Evolutionary conservation across 2,888 invertebrate species (phyloP), one percentile per base, ranked within the genome.

Genomic region (Calephelis perditalis): DNA sequence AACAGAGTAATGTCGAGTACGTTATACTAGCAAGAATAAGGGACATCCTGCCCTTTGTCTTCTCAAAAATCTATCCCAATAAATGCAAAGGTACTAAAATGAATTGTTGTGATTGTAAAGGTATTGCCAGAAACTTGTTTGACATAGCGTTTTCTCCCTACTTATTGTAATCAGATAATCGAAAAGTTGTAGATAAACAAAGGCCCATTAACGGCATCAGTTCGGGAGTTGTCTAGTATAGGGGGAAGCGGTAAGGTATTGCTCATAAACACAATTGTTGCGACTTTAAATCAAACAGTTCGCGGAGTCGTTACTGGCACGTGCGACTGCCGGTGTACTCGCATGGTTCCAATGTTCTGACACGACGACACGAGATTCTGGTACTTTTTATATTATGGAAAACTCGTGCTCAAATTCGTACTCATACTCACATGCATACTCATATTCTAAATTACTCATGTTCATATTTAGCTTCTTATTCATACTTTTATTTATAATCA

Each of bases 271-370:
- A 87, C 86, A 86, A 86, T 86, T 85, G 87, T 85, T 81, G 81
- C 81, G 79, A 83, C 81, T 85, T 86, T 89, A 89, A 89, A 89
- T 89, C 89, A 89, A 88, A 89, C 86, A 81, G 83, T 84, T 85
- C 73, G 75, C 72, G 73, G 76, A 86, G 86, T 86, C 88, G 83
- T 89, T 89, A 87, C 70, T 70, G 79, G 77, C 89, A 89, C 86
- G 87, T 89, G 89, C 81, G 79, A 76, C 84, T 74, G 70, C 66
- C 70, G 73, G 73, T 73, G 71, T 72, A 61, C 57, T 26, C 5
- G 65, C 63, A 26, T 26, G 67, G 66, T 44, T 71, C 70, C 86
- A 73, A 70, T 74, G 60, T 43, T 6, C 0, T 6, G 52, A 26
- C 15, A 26, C 26, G 35, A 15, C 26, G 52, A 10, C 36, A 35